Percentiles rank a stretch among this genome's conserved stretches.
Evolutionary conservation across 2,888 invertebrate genomes (phyloP).

Genomic region (Brachynemurus nebulosus): DNA sequence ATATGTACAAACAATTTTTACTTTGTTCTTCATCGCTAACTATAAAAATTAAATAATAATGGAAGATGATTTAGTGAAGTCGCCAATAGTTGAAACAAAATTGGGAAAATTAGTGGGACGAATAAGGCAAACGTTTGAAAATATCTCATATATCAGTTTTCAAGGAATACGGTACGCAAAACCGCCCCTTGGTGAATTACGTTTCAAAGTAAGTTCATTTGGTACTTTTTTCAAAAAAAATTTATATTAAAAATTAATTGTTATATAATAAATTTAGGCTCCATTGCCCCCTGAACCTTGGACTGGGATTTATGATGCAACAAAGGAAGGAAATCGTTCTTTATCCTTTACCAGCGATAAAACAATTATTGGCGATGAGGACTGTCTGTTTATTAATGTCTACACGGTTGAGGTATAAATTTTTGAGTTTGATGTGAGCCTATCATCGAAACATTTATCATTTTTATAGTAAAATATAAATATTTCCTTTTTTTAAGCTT

Average conservation of each 20-base stretch:
- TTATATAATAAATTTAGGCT: slow-evolving; percentile 20
- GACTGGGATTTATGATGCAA: slow-evolving; percentile 27
- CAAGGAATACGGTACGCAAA: background rate
- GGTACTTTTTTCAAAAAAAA: background rate
- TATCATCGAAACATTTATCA: background rate
- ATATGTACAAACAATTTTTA: no score
- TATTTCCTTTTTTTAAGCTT: background rate
- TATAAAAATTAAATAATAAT: no score
- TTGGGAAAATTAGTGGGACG: background rate
- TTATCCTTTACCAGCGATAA: slow-evolving; percentile 27
- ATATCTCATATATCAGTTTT: background rate
- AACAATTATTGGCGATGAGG: slow-evolving; percentile 34
- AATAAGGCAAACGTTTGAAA: background rate
- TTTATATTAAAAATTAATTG: background rate
- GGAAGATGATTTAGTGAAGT: no score
- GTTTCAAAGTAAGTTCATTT: background rate
- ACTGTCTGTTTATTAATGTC: slow-evolving; percentile 39
- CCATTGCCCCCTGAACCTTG: slow-evolving; percentile 28
- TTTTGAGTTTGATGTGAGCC: background rate
- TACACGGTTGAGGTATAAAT: slow-evolving; percentile 26
- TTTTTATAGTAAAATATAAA: background rate
- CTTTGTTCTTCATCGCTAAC: no score
- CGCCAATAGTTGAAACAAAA: background rate
- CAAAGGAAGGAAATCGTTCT: slow-evolving; percentile 24
- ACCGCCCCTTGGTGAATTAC: background rate